Percentiles rank a stretch among this genome's conserved stretches.
Conservation (phyloP, 2,888 invertebrate species). For the Mythimna vitellina region DNA sequence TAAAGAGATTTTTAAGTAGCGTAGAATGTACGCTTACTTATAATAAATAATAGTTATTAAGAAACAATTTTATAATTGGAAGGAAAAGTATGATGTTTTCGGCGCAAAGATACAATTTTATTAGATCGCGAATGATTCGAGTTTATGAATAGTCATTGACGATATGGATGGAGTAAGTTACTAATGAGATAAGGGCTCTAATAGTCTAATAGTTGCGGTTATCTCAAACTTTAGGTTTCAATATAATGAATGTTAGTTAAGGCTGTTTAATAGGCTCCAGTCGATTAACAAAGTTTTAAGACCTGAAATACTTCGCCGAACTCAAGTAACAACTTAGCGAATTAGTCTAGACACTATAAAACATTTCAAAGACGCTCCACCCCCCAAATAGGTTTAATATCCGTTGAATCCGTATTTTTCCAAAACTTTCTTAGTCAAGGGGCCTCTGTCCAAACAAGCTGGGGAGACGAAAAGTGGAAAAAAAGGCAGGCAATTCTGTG, state of each 20-base stretch:
- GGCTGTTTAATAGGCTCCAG: constrained; percentile 35
- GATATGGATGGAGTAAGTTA: constrained; percentile 4
- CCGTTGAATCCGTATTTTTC: constrained; percentile 42
- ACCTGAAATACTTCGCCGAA: constrained; percentile 35
- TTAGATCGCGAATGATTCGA: neutral
- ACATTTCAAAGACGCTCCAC: constrained; percentile 46
- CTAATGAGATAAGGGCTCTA: neutral
- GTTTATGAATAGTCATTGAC: constrained; percentile 15
- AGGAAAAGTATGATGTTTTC: neutral
- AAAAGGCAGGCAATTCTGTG: constrained; percentile 36
- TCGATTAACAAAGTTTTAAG: constrained; percentile 51
- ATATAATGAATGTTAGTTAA: constrained; percentile 27
- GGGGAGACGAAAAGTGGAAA: constrained; percentile 23
- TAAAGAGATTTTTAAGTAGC: constrained; percentile 12
- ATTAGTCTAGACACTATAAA: constrained; percentile 67
- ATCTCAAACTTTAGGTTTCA: constrained; percentile 26
- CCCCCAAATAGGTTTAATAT: constrained; percentile 51
- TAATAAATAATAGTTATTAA: constrained; percentile 17
- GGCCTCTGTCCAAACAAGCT: constrained; percentile 54
- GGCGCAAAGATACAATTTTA: neutral
- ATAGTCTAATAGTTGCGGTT: constrained; percentile 12
- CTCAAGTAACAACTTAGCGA: constrained; percentile 38
- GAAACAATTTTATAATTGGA: neutral
- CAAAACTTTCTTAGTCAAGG: constrained; percentile 51
- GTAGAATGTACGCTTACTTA: neutral